A percentile compares a stretch with the other conserved stretches of the same genome.
phyloP scores from a whole-genome alignment of 2,888 invertebrate genomes.

The Blastobasis adustella region DNA sequence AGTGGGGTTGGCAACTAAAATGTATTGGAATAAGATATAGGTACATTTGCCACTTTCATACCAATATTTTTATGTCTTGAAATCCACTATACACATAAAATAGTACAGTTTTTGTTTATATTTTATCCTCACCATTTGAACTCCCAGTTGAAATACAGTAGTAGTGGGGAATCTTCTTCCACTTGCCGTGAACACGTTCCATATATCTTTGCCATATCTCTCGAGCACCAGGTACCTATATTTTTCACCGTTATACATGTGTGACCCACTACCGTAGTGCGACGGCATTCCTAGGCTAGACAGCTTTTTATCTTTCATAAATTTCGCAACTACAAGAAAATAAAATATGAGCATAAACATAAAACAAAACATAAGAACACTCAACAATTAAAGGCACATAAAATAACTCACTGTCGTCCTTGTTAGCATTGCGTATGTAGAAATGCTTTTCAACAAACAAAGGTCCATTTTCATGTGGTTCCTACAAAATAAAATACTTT shows the following conservation, averaged over 20 bases:
- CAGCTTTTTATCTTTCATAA: slow-evolving; percentile 79
- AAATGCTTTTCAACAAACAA: slow-evolving; percentile 96
- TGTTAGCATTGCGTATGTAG: slow-evolving; percentile 84
- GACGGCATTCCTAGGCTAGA: slow-evolving; percentile 88
- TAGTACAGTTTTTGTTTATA: too few species aligned
- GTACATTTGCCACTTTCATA: too few species aligned
- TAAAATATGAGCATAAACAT: background rate
- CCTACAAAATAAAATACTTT: slow-evolving; percentile 69
- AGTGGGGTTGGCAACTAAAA: too few species aligned
- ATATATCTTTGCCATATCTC: slow-evolving; percentile 89
- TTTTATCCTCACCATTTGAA: slow-evolving; percentile 81
- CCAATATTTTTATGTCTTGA: too few species aligned
- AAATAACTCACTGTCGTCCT: slow-evolving; percentile 76
- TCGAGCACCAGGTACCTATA: slow-evolving; percentile 94
- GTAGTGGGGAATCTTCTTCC: slow-evolving; percentile 79
- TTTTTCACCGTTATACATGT: slow-evolving; percentile 82
- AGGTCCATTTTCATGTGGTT: slow-evolving; percentile 94
- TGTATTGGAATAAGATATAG: too few species aligned
- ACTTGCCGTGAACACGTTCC: slow-evolving; percentile 82
- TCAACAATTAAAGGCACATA: background rate
- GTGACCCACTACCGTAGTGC: slow-evolving; percentile 89
- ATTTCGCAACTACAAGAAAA: slow-evolving; percentile 78
- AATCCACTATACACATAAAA: too few species aligned
- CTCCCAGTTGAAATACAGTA: slow-evolving; percentile 85
- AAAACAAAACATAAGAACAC: background rate